Base-by-base conservation (phyloP, 2,797 vertebrate species). In the Gambelia wislizenii region DNA sequence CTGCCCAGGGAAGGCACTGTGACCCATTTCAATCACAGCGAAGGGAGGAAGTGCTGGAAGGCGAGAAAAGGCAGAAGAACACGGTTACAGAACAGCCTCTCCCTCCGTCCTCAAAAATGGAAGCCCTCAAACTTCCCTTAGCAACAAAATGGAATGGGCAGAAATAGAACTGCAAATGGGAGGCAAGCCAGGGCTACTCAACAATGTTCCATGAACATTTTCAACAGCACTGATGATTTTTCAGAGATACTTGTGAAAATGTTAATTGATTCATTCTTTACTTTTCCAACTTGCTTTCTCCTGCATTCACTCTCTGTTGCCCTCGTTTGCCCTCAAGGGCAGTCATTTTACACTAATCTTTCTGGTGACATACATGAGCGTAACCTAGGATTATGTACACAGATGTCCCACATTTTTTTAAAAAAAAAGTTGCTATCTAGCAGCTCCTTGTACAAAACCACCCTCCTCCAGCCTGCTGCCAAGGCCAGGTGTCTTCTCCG, bases 1-100 rank as follows among this genome's bases (percentile, higher is more conserved):
- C 76, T 86, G n/a, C 36, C 1, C 30, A 2, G 74, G 27, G 87
- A 69, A 59, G 82, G 61, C 47, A 42, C 36, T 2, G 36, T 27
- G 49, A 78, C 87, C 74, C 87, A 70, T 89, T 56, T 54, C 81
- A 44, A 56, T 36, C 75, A 59, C 83, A 36, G 82, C 6, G 4
- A 6, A n/a, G 59, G 52, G 83, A 20, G n/a, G 9, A 44, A 30
- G n/a, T 10, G 70, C n/a, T n/a, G 70, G 30, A 4, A 16, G 54
- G 0, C 16, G 13, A 54, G 52, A 22, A 9, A 2, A 42, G 20
- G 54, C 6, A 1, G 3, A 6, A 8, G 12, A 1, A 18, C 5
- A 27, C 3, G 9, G 39, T 47, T 6, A 27, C 2, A 27, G 75
- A 44, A 36, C 33, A 36, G 82, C 87, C 4, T 77, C 36, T 14